phyloP scores from a whole-genome alignment of 1,140 invertebrate species.

The Vanessa atalanta region DNA sequence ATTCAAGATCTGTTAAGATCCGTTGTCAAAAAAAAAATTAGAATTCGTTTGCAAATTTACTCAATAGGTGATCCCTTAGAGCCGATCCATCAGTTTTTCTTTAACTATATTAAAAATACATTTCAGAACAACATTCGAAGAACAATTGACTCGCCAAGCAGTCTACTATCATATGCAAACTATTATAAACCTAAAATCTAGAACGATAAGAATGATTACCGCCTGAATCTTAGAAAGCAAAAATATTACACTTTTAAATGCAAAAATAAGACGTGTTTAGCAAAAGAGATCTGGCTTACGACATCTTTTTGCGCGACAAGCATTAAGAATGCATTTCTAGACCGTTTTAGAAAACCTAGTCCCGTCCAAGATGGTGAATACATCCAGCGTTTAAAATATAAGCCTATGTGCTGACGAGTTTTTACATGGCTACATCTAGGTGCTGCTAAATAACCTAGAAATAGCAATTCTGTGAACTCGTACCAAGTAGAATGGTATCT shows the following conservation, averaged over 20 bases:
- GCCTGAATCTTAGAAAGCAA: neutral
- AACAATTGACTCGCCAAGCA: neutral
- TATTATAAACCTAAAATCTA: neutral
- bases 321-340: slow-evolving; percentile 52
- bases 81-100: too few species aligned
- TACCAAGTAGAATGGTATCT: slow-evolving; percentile 29
- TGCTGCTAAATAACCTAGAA: slow-evolving; percentile 66
- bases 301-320: slow-evolving; percentile 15
- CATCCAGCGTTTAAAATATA: slow-evolving; percentile 65
- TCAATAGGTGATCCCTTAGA: too few species aligned
- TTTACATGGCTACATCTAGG: slow-evolving; percentile 51
- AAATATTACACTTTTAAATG: neutral
- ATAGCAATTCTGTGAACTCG: slow-evolving; percentile 62
- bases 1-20: too few species aligned
- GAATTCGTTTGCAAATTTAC: too few species aligned
- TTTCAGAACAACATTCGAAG: neutral
- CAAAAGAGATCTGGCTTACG: neutral
- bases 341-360: slow-evolving; percentile 59
- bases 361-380: slow-evolving; percentile 54
- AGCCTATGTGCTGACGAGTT: slow-evolving; percentile 56
- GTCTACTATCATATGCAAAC: neutral
- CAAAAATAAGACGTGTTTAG: neutral
- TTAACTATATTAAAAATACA: too few species aligned
- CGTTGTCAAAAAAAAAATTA: too few species aligned
- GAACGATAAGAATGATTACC: neutral